Conservation (phyloP, 2,888 invertebrate species). For the Pseudococcus viburni region DNA sequence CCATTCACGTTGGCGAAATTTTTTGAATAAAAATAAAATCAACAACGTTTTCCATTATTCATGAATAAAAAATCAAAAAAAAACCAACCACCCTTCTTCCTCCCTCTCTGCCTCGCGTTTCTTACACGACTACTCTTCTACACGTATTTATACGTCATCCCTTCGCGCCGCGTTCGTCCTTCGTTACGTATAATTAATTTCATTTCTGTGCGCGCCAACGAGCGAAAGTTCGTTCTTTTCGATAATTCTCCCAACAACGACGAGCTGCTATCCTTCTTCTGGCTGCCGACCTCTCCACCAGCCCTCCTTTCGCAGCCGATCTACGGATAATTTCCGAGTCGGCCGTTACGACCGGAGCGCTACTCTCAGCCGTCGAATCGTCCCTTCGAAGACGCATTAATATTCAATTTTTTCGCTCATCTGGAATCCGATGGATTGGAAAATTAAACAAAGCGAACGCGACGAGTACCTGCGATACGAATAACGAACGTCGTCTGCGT, state of each 20-base stretch:
- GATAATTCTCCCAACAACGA: background rate
- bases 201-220: background rate
- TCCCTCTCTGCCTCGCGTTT: background rate
- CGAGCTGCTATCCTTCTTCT: background rate
- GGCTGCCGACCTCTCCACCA: background rate
- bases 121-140: background rate
- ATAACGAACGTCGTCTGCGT: too few relatives aligned
- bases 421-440: conserved; percentile 25
- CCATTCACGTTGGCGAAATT: conserved; percentile 49
- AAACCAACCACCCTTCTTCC: background rate
- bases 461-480: background rate
- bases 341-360: background rate
- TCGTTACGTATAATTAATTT: conserved; percentile 47
- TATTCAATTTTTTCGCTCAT: conserved; percentile 41
- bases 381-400: background rate
- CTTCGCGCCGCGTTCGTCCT: background rate
- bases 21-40: conserved; percentile 57
- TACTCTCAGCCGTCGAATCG: background rate
- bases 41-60: conserved; percentile 57
- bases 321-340: background rate
- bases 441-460: conserved; percentile 12
- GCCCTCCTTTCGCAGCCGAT: background rate
- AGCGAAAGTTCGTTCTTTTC: conserved; percentile 39
- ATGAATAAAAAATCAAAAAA: conserved; percentile 21
- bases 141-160: background rate